phyloP scores from a whole-genome alignment of 2,113 vertebrate species.

The Hydrochoerus hydrochaeris region DNA sequence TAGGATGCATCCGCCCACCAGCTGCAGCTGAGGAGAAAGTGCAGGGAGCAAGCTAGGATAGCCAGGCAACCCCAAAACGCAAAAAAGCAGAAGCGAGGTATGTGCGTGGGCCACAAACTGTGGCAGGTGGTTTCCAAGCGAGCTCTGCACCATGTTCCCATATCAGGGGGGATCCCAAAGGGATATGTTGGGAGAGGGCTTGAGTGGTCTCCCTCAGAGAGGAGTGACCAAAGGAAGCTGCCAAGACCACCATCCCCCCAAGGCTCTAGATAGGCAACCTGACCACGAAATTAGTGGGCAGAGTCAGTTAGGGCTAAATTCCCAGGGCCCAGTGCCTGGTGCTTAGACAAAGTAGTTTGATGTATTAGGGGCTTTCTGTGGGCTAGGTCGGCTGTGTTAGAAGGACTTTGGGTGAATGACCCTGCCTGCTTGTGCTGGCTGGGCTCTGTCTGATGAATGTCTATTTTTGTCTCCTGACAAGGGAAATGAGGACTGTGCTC shows the following conservation, averaged over 20 bases:
- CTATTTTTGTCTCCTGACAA: constrained; percentile 24
- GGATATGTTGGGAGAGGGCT: background rate
- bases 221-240: background rate
- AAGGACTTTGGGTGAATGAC: background rate
- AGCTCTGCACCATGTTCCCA: background rate
- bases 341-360: background rate
- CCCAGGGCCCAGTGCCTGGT: background rate
- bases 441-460: background rate
- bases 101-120: background rate
- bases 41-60: background rate
- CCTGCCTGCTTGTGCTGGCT: background rate
- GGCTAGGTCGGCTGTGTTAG: background rate
- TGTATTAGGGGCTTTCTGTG: background rate
- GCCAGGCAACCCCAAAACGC: constrained; percentile 14
- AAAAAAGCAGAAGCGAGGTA: background rate
- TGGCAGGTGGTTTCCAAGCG: background rate
- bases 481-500: background rate
- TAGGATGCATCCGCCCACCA: background rate
- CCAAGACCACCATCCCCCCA: background rate
- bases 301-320: background rate
- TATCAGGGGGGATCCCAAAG: background rate
- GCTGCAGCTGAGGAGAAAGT: background rate
- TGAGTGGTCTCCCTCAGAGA: background rate
- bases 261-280: background rate
- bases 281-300: background rate